Percentiles rank a stretch among this genome's conserved stretches.
Evolutionary conservation across 2,113 vertebrate species (phyloP).

Genomic region (Strigops habroptila): DNA sequence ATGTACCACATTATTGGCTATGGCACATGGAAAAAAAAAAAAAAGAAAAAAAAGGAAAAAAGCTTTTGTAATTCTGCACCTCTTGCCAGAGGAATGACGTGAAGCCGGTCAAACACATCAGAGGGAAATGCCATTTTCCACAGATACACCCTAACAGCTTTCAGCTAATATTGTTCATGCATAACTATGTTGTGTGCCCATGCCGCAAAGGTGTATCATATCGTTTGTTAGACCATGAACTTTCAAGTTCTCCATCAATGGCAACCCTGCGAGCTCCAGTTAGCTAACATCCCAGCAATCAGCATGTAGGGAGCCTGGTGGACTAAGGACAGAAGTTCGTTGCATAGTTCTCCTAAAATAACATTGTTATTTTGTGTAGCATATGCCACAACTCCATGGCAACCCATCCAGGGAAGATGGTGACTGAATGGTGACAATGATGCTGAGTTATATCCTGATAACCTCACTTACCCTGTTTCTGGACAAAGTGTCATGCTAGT

Average conservation of each 20-base stretch:
- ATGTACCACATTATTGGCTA: conserved; percentile 1
- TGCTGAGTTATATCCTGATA: conserved; percentile 39
- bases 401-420: not conserved
- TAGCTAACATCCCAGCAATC: not conserved
- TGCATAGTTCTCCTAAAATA: conserved; percentile 61
- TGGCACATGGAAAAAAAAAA: conserved; percentile 40
- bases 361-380: conserved; percentile 6
- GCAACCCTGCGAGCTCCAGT: not conserved
- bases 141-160: not conserved
- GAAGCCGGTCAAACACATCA: conserved; percentile 21
- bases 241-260: not conserved
- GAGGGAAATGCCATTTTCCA: not conserved
- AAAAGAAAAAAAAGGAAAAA: not conserved
- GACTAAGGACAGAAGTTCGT: not conserved
- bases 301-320: not conserved
- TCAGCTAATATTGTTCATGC: not conserved
- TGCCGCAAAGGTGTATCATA: not conserved
- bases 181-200: not conserved
- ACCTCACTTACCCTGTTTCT: not conserved
- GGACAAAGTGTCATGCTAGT: not conserved
- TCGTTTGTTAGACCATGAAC: not conserved
- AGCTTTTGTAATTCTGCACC: conserved; percentile 17
- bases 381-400: conserved; percentile 34
- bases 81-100: not conserved
- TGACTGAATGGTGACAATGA: conserved; percentile 26